Percentiles rank a stretch among this genome's conserved stretches.
Evolutionary conservation across 1,140 invertebrate genomes (phyloP).

Genomic region (Prorops nasuta): DNA sequence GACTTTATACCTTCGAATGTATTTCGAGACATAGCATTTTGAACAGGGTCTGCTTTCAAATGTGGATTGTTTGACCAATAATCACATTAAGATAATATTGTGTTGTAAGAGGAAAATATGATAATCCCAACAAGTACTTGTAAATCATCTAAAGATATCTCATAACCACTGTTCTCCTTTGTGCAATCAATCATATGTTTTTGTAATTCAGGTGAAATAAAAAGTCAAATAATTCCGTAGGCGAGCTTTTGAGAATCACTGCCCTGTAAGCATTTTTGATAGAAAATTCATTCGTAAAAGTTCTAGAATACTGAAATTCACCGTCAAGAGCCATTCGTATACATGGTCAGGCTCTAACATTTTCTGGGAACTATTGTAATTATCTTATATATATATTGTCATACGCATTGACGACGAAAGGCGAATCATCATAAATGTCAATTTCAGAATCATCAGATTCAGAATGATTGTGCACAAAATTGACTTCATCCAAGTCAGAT

Average conservation of each 20-base stretch:
- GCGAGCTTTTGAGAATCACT: not conserved
- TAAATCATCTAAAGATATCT: slow-evolving; percentile 4
- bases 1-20: slow-evolving; percentile 15
- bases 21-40: slow-evolving; percentile 13
- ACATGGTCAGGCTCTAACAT: slow-evolving; percentile 5
- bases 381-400: slow-evolving; percentile 2
- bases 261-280: slow-evolving; percentile 1
- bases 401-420: slow-evolving; percentile 5
- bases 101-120: slow-evolving; percentile 9
- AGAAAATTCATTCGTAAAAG: not conserved
- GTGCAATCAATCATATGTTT: slow-evolving; percentile 4
- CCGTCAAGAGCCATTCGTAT: slow-evolving; percentile 2
- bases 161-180: slow-evolving; percentile 9
- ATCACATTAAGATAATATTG: slow-evolving; percentile 16
- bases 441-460: not conserved
- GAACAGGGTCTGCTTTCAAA: slow-evolving; percentile 8
- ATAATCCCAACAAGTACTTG: slow-evolving; percentile 10
- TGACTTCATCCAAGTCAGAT: not conserved
- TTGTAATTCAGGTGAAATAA: slow-evolving; percentile 5
- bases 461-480: not conserved
- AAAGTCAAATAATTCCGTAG: slow-evolving; percentile 6
- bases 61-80: slow-evolving; percentile 18
- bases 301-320: not conserved
- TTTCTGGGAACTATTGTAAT: slow-evolving; percentile 1
- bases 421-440: not conserved